Conservation (phyloP, 2,888 invertebrate genomes). For the Archips xylosteana region DNA sequence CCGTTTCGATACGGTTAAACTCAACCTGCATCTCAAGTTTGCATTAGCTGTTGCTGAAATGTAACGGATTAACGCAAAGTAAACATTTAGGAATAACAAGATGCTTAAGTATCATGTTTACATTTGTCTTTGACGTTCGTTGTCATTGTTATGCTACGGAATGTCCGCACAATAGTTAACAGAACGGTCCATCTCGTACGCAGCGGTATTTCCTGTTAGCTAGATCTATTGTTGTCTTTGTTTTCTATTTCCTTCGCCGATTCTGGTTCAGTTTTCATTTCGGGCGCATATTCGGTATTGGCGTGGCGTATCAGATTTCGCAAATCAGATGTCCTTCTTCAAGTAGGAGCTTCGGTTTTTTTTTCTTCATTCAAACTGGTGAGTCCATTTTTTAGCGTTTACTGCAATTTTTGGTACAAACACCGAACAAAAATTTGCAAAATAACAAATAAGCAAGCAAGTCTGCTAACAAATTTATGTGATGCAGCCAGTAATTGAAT, state of each 20-base stretch:
- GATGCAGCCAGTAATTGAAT: no score
- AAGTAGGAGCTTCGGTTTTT: not conserved
- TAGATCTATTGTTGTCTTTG: constrained; percentile 69
- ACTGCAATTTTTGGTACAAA: no score
- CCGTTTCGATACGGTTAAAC: constrained; percentile 21
- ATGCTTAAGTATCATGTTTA: constrained; percentile 55
- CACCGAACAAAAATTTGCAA: no score
- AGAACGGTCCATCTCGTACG: constrained; percentile 64
- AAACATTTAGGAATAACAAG: constrained; percentile 27
- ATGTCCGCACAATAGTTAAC: constrained; percentile 54
- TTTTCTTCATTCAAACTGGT: not conserved
- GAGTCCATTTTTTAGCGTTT: not conserved
- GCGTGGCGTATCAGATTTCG: constrained; percentile 45
- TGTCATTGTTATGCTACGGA: constrained; percentile 69
- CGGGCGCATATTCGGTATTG: constrained; percentile 48
- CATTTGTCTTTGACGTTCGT: constrained; percentile 54
- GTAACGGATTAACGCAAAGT: constrained; percentile 10
- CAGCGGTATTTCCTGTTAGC: constrained; percentile 74
- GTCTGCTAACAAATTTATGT: no score
- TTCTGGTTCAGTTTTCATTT: constrained; percentile 52
- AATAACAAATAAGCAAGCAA: no score
- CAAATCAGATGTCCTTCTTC: not conserved
- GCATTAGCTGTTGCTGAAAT: constrained; percentile 15
- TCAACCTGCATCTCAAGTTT: constrained; percentile 10
- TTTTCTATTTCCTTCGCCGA: constrained; percentile 48